Percentiles rank a stretch among this genome's conserved stretches.
phyloP scores from a whole-genome alignment of 2,797 vertebrate species.

The Tragelaphus eurycerus region DNA sequence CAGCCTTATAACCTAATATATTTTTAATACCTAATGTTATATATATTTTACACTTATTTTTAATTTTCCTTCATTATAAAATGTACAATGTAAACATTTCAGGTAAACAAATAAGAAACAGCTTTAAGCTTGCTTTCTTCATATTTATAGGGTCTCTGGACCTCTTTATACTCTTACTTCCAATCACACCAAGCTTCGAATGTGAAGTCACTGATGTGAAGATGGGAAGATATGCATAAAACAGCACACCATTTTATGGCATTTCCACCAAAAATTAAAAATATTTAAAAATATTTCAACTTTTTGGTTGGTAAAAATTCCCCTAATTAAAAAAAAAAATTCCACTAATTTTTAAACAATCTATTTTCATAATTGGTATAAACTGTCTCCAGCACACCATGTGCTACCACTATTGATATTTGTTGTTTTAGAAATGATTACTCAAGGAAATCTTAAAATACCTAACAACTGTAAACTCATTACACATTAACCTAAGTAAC shows the following conservation, averaged over 20 bases:
- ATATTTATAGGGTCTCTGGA: neutral
- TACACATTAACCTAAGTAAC: neutral
- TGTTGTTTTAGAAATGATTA: neutral
- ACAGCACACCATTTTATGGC: neutral
- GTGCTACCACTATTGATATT: neutral
- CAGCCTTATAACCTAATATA: neutral
- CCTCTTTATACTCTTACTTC: neutral
- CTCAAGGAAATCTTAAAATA: conserved; percentile 9
- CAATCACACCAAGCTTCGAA: neutral
- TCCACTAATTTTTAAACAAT: neutral
- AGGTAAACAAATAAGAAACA: neutral
- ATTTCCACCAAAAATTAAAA: conserved; percentile 5
- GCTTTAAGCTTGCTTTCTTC: neutral
- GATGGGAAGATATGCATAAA: neutral
- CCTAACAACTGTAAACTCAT: neutral
- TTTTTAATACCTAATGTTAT: neutral
- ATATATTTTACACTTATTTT: neutral
- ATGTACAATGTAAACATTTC: neutral
- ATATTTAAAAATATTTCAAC: neutral
- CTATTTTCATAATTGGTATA: neutral
- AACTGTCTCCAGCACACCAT: neutral
- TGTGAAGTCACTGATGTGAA: neutral
- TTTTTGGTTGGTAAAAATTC: neutral
- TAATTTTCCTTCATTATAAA: conserved; percentile 38
- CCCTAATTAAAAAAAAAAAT: neutral